Base-by-base conservation (phyloP, 2,888 invertebrate genomes). In the Macrophya annulata region DNA sequence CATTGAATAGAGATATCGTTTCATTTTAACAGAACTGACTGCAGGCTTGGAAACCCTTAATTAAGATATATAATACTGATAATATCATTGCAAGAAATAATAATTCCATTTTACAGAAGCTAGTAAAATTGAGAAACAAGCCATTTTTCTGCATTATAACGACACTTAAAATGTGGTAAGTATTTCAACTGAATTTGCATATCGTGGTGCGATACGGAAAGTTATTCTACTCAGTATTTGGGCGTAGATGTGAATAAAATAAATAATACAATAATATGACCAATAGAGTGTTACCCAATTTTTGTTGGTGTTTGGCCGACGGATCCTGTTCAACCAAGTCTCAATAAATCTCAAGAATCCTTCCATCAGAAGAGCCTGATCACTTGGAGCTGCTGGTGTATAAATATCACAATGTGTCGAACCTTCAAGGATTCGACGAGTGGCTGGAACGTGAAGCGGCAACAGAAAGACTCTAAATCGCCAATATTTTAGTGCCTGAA, bases 381-480 rank as follows among this genome's bases (percentile, higher is more conserved):
- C 95, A 12, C 95, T 94, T 43, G 94, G 91, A 0, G 94, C 93
- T 1, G 96, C 95, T 0, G 95, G 95, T n/a, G 96, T 95, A 91
- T 98, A 99, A 85, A 98, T 96, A 93, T 99, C 98, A 93, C 98
- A 98, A 91, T 96, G 96, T 0, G 95, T 94, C 0, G 95, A 94
- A 25, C 95, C 96, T 85, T 97, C 97, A 12, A 97, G 94, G 85
- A 98, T 97, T 91, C 96, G 96, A 92, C 97, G 96, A 0, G 97
- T 97, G 0, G 97, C 97, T 17, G 96, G 95, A 92, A 97, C 98
- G 90, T 96, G 96, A 83, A 97, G 94, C 0, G 99, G 99, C 84
- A 99, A 93, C 1, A 99, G 94, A 88, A 98, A 97, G 88, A 99
- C 97, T 74, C 99, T 96, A 92, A 98, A 98, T 86, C 99, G 96